Evolutionary conservation across 2,797 vertebrate species (phyloP).

Genomic region (Enteromius anoplus): DNA sequence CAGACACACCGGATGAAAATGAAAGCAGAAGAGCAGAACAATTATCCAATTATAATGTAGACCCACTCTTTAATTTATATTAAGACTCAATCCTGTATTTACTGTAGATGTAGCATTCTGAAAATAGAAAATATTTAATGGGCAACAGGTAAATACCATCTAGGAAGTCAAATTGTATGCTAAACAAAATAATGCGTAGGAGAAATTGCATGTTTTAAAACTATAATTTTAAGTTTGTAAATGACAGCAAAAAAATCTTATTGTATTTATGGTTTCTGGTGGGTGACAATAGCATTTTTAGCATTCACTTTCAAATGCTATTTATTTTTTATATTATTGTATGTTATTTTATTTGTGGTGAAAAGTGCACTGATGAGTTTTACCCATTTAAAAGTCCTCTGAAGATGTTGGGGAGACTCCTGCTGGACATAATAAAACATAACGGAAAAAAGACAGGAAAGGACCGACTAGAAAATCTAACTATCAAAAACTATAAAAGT

Average conservation of each 20-base stretch:
- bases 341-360: neutral
- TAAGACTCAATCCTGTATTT: slow-evolving; percentile 12
- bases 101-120: neutral
- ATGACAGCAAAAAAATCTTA: neutral
- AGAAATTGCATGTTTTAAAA: slow-evolving; percentile 21
- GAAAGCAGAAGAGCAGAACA: neutral
- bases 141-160: slow-evolving; percentile 6
- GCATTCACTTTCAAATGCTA: neutral
- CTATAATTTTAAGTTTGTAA: neutral
- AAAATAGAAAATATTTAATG: slow-evolving; percentile 18
- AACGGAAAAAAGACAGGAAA: neutral
- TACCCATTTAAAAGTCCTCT: neutral
- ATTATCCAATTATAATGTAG: neutral
- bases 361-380: neutral
- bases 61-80: slow-evolving; percentile 11
- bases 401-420: slow-evolving; percentile 30
- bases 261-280: slow-evolving; percentile 30
- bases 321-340: neutral
- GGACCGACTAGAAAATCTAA: neutral
- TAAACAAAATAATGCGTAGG: slow-evolving; percentile 9
- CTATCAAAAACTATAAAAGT: neutral
- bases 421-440: slow-evolving; percentile 35
- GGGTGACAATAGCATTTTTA: slow-evolving; percentile 5
- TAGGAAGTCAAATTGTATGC: neutral
- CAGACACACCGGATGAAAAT: neutral